A percentile compares a stretch with the other conserved stretches of the same genome.
These are phyloP conservation scores for Oryzias woworae DNA, from an alignment of 2,113 vertebrate genomes.

Conservation along the genomic window DNA sequence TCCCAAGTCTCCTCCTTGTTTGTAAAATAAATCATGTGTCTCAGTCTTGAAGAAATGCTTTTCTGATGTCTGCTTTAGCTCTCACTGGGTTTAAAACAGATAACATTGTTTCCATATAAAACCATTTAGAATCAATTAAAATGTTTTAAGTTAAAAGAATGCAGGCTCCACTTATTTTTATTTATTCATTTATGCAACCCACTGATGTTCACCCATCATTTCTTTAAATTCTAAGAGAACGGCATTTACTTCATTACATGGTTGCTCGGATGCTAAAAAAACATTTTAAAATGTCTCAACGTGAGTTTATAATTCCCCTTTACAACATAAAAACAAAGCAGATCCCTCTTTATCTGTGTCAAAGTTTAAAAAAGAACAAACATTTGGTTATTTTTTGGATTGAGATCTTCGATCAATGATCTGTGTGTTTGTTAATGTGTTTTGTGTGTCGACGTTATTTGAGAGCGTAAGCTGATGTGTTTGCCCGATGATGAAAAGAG, in stretches of 20 bases:
- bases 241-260: no score
- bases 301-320: slow-evolving; percentile 37
- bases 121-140: background rate
- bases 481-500: slow-evolving; percentile 65
- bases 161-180: background rate
- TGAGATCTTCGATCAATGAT: slow-evolving; percentile 63
- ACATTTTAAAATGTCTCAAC: background rate
- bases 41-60: slow-evolving; percentile 6
- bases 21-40: slow-evolving; percentile 31
- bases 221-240: no score
- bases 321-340: slow-evolving; percentile 38
- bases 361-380: slow-evolving; percentile 52
- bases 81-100: slow-evolving; percentile 3
- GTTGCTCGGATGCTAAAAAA: no score
- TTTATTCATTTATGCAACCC: background rate
- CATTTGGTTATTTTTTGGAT: slow-evolving; percentile 60
- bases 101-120: background rate
- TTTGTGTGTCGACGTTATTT: slow-evolving; percentile 16
- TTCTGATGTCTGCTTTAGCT: background rate
- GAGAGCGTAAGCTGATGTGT: slow-evolving; percentile 41
- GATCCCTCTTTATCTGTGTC: slow-evolving; percentile 39
- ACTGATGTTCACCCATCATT: background rate
- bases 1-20: slow-evolving; percentile 44
- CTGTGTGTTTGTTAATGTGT: slow-evolving; percentile 17
- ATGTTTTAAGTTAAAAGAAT: background rate